Percentiles rank a stretch among this genome's conserved stretches.
Evolutionary conservation across 2,888 invertebrate species (phyloP).

Genomic region (Watsonalla cultraria): DNA sequence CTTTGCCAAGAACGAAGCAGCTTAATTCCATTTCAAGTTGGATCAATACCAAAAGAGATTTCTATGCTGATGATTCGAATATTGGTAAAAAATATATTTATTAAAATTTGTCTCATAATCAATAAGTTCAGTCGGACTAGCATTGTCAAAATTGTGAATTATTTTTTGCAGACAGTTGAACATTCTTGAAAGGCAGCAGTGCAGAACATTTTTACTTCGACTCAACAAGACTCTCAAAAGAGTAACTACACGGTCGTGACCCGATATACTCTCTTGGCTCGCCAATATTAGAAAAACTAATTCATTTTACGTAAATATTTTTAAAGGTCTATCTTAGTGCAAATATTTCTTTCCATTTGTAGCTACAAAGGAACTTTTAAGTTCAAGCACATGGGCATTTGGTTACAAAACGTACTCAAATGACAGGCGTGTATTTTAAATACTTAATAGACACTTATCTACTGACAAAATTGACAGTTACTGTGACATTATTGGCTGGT

Average conservation of each 20-base stretch:
- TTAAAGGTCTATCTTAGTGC: neutral
- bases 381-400: no score
- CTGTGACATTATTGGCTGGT: neutral
- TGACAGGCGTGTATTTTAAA: neutral
- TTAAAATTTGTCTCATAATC: no score
- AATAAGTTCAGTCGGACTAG: no score
- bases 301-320: slow-evolving; percentile 1
- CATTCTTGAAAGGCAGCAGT: slow-evolving; percentile 30
- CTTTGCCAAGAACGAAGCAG: no score
- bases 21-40: no score
- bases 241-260: slow-evolving; percentile 49
- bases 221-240: slow-evolving; percentile 35
- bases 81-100: no score
- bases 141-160: neutral
- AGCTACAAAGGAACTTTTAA: no score
- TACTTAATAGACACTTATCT: neutral
- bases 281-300: slow-evolving; percentile 6
- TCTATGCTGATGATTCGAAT: no score
- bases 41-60: no score
- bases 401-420: neutral
- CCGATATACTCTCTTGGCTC: slow-evolving; percentile 27
- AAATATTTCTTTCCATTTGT: no score
- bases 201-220: slow-evolving; percentile 42
- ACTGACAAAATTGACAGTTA: neutral
- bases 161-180: slow-evolving; percentile 32